Evolutionary conservation across 2,888 invertebrate species (phyloP), one percentile per base, ranked within the genome.

Genomic region (Junonia oenone): DNA sequence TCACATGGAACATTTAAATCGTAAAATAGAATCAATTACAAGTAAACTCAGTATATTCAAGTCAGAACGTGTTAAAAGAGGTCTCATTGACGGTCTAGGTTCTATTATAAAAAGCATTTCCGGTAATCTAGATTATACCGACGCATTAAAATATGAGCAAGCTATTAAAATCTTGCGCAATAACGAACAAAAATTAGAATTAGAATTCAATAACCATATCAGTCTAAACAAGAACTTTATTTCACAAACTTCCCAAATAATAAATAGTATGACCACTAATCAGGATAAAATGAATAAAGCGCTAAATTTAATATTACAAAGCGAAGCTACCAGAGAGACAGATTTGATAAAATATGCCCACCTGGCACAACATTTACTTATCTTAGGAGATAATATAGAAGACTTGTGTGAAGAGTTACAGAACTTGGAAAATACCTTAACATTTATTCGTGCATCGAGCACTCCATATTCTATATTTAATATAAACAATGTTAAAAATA

Each of bases 11-110:
- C 27, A 27, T 27, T 8, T 27, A 6, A 0, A 27, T 27, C 6
- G 27, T 27, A 27, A 27, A 27, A 27, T 27, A 6, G 8, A 1
- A 6, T 27, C 8, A 27, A 27, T 27, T 8, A 1, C 6, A 8
- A 27, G 8, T 27, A 54, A 38, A 46, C 52, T 50, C 50, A 49
- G 19, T 43, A 54, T 14, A 45, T 64, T 38, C n/a, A n/a, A n/a
- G n/a, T n/a, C n/a, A n/a, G n/a, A n/a, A n/a, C n/a, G n/a, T n/a
- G n/a, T n/a, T n/a, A n/a, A n/a, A n/a, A n/a, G n/a, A n/a, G n/a
- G n/a, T n/a, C n/a, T n/a, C n/a, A n/a, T n/a, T n/a, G 61, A 66
- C 29, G 62, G 64, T 27, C 53, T 67, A 13, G 64, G 65, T 9
- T 63, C 65, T 1, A 45, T 64, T 2, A 61, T 65, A 35, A 65